Conservation (phyloP, 2,888 invertebrate genomes). For the Aphidoletes aphidimyza region DNA sequence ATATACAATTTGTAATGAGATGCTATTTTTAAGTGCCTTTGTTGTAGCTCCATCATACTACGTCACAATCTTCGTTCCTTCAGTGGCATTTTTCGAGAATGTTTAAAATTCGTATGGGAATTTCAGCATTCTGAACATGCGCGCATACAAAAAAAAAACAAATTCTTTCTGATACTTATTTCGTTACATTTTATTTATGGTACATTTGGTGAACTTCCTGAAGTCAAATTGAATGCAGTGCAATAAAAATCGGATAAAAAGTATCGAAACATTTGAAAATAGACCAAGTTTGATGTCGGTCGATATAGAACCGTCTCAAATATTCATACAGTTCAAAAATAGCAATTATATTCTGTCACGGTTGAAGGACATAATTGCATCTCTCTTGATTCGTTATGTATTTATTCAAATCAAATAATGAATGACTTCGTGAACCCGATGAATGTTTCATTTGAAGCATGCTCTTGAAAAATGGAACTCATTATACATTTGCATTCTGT, state of each 20-base stretch:
- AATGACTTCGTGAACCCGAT: not conserved
- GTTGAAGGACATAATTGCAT: constrained; percentile 8
- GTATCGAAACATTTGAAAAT: not conserved
- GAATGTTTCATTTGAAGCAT: not conserved
- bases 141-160: not conserved
- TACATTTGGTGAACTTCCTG: constrained; percentile 9
- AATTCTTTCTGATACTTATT: not conserved
- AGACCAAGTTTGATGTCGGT: constrained; percentile 21
- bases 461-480: constrained; percentile 35
- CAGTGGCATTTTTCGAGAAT: not conserved
- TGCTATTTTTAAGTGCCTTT: constrained; percentile 2
- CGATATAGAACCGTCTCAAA: too few species aligned
- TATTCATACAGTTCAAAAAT: constrained; percentile 46
- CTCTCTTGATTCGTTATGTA: constrained; percentile 2
- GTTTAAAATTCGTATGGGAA: not conserved
- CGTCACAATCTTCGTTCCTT: not conserved
- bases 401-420: constrained; percentile 50
- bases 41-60: not conserved
- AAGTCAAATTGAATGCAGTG: not conserved
- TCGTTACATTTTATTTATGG: not conserved
- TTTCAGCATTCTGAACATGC: constrained; percentile 12
- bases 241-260: constrained; percentile 6
- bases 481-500: constrained; percentile 11
- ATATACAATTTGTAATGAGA: constrained; percentile 51
- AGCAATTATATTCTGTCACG: not conserved